Evolutionary conservation across 2,113 vertebrate genomes (phyloP).

Genomic region (Erinaceus europaeus): DNA sequence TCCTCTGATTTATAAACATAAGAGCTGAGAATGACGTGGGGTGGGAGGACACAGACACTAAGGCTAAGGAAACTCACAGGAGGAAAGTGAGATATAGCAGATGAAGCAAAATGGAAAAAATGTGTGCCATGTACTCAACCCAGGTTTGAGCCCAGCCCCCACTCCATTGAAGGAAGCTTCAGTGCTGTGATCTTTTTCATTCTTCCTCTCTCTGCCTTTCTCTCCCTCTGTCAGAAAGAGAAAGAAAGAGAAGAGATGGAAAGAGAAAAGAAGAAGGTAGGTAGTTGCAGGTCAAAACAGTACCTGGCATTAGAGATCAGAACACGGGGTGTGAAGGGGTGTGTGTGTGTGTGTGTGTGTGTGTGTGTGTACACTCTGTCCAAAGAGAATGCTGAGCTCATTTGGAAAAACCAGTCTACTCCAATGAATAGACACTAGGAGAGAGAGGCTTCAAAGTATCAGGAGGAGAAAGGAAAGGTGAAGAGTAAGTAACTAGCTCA

Average conservation of each 20-base stretch:
- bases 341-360: no score
- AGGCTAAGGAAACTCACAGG: neutral
- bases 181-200: no score
- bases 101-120: slow-evolving; percentile 1
- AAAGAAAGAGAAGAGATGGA: no score
- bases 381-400: neutral
- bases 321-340: no score
- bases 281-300: neutral
- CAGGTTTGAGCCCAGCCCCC: no score
- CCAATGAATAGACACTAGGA: neutral
- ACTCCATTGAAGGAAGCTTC: no score
- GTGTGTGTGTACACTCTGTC: neutral
- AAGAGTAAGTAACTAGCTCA: neutral
- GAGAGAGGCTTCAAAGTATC: slow-evolving; percentile 7
- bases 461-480: neutral
- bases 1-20: slow-evolving; percentile 16
- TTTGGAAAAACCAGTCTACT: neutral
- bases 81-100: neutral
- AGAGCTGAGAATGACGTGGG: neutral
- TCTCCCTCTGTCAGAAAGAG: no score
- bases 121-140: no score
- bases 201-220: no score
- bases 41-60: neutral
- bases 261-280: no score
- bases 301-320: neutral